Evolutionary conservation across 1,140 invertebrate genomes (phyloP).

Genomic region (Zaprionus capensis): DNA sequence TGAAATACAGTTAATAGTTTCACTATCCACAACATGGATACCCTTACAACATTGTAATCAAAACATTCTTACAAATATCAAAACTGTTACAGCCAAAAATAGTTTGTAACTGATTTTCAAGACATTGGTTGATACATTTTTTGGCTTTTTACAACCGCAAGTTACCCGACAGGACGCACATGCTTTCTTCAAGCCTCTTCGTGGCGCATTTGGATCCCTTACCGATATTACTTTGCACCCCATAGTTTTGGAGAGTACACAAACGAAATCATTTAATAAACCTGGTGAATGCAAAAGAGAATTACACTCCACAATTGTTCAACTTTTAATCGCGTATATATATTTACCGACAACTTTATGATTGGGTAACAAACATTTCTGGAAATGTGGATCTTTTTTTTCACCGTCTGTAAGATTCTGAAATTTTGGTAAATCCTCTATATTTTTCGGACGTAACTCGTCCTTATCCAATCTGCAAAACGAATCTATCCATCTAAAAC

Average conservation of each 20-base stretch:
- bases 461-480: background rate
- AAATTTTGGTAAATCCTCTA: background rate
- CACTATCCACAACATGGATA: background rate
- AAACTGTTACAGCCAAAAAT: background rate
- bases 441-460: too few species aligned
- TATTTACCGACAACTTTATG: slow-evolving; percentile 5
- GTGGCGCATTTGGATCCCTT: background rate
- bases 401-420: background rate
- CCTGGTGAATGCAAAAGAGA: background rate
- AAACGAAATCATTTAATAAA: background rate
- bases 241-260: background rate
- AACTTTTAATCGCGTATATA: too few species aligned
- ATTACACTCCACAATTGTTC: too few species aligned
- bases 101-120: background rate
- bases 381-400: background rate
- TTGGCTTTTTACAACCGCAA: background rate
- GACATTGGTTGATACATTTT: background rate
- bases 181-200: background rate
- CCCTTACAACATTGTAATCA: background rate
- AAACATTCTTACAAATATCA: background rate
- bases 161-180: background rate
- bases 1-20: background rate
- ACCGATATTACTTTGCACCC: background rate
- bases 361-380: background rate
- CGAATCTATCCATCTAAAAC: background rate